Evolutionary conservation across 2,113 vertebrate species (phyloP).

Genomic region (Myxocyprinus asiaticus): DNA sequence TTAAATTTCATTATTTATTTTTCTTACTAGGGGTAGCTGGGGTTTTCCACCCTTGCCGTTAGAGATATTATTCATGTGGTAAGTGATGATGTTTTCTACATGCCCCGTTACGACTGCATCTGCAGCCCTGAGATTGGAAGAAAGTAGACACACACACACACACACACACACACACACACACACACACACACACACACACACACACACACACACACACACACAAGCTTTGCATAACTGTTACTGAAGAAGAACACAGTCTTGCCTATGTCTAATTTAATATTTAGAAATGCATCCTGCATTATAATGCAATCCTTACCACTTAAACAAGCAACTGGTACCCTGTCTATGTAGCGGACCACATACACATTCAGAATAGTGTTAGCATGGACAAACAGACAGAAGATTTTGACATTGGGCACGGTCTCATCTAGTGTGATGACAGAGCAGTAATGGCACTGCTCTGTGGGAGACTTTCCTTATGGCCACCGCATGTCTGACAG

Average conservation of each 20-base stretch:
- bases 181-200: neutral
- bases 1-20: neutral
- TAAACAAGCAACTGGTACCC: slow-evolving; percentile 3
- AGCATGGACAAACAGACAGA: slow-evolving; percentile 23
- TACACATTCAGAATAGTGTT: neutral
- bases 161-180: too few species aligned
- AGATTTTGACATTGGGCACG: slow-evolving; percentile 15
- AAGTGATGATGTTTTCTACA: slow-evolving; percentile 94
- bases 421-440: slow-evolving; percentile 29
- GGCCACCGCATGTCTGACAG: slow-evolving; percentile 26
- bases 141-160: slow-evolving; percentile 47
- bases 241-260: neutral
- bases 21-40: slow-evolving; percentile 86
- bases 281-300: slow-evolving; percentile 3
- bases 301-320: neutral
- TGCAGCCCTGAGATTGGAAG: slow-evolving; percentile 85
- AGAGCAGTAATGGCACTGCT: slow-evolving; percentile 36
- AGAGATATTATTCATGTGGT: slow-evolving; percentile 98
- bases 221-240: neutral
- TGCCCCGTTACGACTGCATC: slow-evolving; percentile 96
- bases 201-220: slow-evolving; percentile 36
- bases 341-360: neutral
- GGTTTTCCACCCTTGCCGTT: slow-evolving; percentile 91
- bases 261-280: neutral
- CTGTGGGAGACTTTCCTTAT: slow-evolving; percentile 36